Base-by-base conservation (phyloP, 2,113 vertebrate species). In the Centropus unirufus region DNA sequence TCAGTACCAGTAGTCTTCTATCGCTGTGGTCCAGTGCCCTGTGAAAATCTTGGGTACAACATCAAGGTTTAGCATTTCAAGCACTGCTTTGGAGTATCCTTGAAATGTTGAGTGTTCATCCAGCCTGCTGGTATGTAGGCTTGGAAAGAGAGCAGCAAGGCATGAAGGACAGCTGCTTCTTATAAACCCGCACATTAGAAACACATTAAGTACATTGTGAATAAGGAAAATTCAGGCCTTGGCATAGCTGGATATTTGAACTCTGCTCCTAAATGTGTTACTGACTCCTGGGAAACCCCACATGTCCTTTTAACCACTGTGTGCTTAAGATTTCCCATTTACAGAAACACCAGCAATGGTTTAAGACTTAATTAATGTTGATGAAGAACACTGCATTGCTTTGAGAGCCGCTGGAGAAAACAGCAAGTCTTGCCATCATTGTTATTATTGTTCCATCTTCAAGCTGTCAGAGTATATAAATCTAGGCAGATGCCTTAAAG, bases 391-490 rank as follows among this genome's bases (percentile, higher is more conserved):
- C 32, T 79, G 51, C 30, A 6, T 30, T 89, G 69, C 69, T 93
- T 36, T 77, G 83, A 83, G 83, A 82, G 55, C 62, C 87, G 58
- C 63, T 67, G 79, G 68, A 39, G 49, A 54, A 20, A 76, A 58
- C 10, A 32, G 27, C 58, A 74, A 63, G 44, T 46, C 46, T 87
- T 66, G 34, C 62, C 55, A 59, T 23, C 75, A 42, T 49, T 49
- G 47, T 1, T 68, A 14, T 83, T 83, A 36, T 78, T 69, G n/a
- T 63, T 92, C 74, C 26, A 14, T 87, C 77, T 94, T 96, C 82
- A 47, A 76, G 4, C 29, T 92, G 87, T 96, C 91, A 59, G 87
- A 42, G 68, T 78, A 19, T 46, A 95, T 93, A 92, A 89, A 97
- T 94, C 70, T 22, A 63, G 69, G 81, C 59, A 79, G 80, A 77